Conservation (phyloP, 2,797 vertebrate genomes). For the Sebastes glaucus region DNA sequence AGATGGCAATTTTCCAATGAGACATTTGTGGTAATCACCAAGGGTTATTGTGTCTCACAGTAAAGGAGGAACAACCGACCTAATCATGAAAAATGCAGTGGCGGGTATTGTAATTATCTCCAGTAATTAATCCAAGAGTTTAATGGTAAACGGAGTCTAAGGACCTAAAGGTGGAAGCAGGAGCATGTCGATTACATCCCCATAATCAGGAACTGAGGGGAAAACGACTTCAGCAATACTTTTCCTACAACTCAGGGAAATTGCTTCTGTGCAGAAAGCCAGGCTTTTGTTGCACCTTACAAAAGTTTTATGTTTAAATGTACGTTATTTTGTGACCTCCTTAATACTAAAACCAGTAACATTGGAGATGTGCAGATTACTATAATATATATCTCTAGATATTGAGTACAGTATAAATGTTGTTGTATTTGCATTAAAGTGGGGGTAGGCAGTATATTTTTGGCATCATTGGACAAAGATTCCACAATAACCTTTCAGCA, state of each 20-base stretch:
- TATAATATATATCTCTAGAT: not conserved
- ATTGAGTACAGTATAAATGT: not conserved
- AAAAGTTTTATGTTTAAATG: constrained; percentile 2
- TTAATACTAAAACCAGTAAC: not conserved
- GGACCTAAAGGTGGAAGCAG: constrained; percentile 13
- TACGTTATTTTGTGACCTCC: not conserved
- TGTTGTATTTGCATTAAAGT: not conserved
- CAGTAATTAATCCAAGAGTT: constrained; percentile 31
- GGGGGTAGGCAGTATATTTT: too few species aligned
- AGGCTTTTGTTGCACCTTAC: not conserved
- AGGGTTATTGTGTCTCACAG: not conserved
- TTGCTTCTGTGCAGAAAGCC: not conserved
- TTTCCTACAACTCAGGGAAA: not conserved
- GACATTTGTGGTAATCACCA: not conserved
- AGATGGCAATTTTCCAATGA: constrained; percentile 1
- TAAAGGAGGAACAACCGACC: not conserved
- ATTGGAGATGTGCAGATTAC: constrained; percentile 4
- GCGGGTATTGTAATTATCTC: constrained; percentile 33
- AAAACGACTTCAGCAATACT: constrained; percentile 8
- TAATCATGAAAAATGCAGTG: constrained; percentile 42
- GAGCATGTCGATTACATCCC: constrained; percentile 21
- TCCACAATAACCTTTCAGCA: too few species aligned
- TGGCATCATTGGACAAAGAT: accelerated
- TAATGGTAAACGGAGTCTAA: constrained; percentile 11
- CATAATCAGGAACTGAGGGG: constrained; percentile 19